These are phyloP conservation scores for Drosophila melanosoma DNA, from an alignment of 2,888 invertebrate genomes.

Conservation along the genomic window DNA sequence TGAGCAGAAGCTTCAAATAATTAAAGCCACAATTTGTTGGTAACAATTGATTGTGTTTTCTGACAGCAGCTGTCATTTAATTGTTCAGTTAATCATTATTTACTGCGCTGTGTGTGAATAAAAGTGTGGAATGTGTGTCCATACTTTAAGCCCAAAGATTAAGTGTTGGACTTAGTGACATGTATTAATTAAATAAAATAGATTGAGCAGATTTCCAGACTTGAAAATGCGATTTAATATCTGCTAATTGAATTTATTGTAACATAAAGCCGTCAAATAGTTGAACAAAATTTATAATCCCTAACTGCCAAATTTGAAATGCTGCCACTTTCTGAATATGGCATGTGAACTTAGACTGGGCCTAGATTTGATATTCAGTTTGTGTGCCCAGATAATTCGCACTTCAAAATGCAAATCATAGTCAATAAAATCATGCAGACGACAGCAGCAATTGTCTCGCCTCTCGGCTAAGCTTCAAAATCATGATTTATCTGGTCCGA, in stretches of 20 bases:
- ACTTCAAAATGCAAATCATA: slow-evolving; percentile 13
- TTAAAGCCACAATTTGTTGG: slow-evolving; percentile 39
- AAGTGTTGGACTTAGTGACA: slow-evolving; percentile 1
- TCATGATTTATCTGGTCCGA: slow-evolving; percentile 14
- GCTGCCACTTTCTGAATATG: slow-evolving; percentile 17
- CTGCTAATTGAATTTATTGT: not conserved
- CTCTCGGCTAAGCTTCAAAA: slow-evolving; percentile 5
- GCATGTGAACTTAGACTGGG: slow-evolving; percentile 7
- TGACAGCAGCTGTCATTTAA: slow-evolving; percentile 41
- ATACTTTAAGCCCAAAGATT: slow-evolving; percentile 6
- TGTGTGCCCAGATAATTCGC: slow-evolving; percentile 2
- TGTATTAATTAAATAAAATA: not conserved
- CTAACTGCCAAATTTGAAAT: not conserved
- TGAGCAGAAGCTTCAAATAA: slow-evolving; percentile 2
- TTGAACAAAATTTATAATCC: too few relatives aligned
- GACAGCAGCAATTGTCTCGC: slow-evolving; percentile 7
- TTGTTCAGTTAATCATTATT: slow-evolving; percentile 51
- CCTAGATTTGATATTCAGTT: slow-evolving; percentile 19
- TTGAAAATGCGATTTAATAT: not conserved
- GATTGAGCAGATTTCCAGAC: too few relatives aligned
- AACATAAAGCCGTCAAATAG: not conserved
- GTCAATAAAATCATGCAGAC: slow-evolving; percentile 9
- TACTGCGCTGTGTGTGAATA: slow-evolving; percentile 20
- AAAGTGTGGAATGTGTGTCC: not conserved
- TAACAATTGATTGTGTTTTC: slow-evolving; percentile 32